Conservation (phyloP, 2,888 invertebrate genomes). For the Pristionchus arcanus region DNA sequence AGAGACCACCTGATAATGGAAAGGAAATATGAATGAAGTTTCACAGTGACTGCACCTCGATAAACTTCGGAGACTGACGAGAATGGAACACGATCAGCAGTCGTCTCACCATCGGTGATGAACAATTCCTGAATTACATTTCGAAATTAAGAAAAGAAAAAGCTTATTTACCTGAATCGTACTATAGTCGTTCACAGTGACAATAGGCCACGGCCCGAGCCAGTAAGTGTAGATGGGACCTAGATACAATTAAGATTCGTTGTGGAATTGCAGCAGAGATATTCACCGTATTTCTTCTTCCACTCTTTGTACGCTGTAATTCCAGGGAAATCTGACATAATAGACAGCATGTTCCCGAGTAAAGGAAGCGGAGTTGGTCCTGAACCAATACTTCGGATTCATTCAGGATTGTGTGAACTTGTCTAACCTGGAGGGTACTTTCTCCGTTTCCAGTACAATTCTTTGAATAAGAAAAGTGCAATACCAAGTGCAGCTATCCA, state of each 20-base stretch:
- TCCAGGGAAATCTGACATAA: background rate
- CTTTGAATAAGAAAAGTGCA: background rate
- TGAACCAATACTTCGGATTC: background rate
- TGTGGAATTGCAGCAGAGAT: background rate
- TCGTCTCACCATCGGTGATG: slow-evolving; percentile 37
- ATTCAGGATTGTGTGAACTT: background rate
- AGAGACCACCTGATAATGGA: slow-evolving; percentile 19
- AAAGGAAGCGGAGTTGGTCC: slow-evolving; percentile 36
- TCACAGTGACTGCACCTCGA: background rate
- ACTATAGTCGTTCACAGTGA: slow-evolving; percentile 17
- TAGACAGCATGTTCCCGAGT: background rate
- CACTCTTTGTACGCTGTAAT: background rate
- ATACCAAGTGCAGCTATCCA: background rate
- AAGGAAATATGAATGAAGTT: background rate
- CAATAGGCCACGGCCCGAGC: slow-evolving; percentile 16
- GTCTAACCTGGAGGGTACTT: slow-evolving; percentile 30
- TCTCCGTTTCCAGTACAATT: slow-evolving; percentile 31
- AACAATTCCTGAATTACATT: slow-evolving; percentile 30
- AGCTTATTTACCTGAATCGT: background rate
- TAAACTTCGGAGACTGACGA: background rate
- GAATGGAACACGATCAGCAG: slow-evolving; percentile 27
- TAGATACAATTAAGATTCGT: background rate
- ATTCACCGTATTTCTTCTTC: background rate
- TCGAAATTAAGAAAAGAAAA: background rate
- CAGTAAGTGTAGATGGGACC: slow-evolving; percentile 52